Evolutionary conservation across 2,113 vertebrate genomes (phyloP).

Genomic region (Oxygymnocypris stewartii): DNA sequence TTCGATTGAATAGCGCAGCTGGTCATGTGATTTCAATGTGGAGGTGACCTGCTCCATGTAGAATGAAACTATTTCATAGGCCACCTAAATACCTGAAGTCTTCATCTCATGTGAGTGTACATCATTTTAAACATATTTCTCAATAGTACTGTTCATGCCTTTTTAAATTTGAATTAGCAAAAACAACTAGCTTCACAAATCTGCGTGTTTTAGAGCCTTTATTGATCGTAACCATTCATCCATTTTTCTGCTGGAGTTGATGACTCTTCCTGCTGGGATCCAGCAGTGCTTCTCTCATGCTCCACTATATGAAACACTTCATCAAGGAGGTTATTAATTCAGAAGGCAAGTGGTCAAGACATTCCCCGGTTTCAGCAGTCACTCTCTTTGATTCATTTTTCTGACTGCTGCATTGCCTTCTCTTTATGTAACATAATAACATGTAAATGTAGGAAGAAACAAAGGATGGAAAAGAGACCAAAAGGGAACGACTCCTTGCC

Average conservation of each 20-base stretch:
- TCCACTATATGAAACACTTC: slow-evolving; percentile 43
- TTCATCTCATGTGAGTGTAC: background rate
- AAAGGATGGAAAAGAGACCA: background rate
- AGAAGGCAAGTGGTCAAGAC: slow-evolving; percentile 10
- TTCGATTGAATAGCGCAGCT: background rate
- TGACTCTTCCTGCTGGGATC: slow-evolving; percentile 24
- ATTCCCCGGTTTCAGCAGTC: background rate
- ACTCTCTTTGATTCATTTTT: background rate
- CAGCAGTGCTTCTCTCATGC: slow-evolving; percentile 22
- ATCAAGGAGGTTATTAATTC: slow-evolving; percentile 38
- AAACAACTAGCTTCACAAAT: background rate
- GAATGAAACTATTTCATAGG: background rate
- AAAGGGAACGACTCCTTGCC: slow-evolving; percentile 2
- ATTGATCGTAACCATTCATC: background rate
- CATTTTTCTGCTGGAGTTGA: slow-evolving; percentile 32
- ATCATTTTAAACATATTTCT: background rate
- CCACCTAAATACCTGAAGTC: background rate
- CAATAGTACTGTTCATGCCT: background rate
- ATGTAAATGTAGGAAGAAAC: background rate
- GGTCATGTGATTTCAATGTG: background rate
- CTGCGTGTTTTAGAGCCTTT: background rate
- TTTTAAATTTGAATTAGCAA: background rate
- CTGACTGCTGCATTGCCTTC: background rate
- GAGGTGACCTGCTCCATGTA: background rate
- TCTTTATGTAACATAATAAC: slow-evolving; percentile 15